A percentile compares a stretch with the other conserved stretches of the same genome.
These are phyloP conservation scores for Listrodromus nycthemerus DNA, from an alignment of 2,888 invertebrate genomes.

Conservation along the genomic window DNA sequence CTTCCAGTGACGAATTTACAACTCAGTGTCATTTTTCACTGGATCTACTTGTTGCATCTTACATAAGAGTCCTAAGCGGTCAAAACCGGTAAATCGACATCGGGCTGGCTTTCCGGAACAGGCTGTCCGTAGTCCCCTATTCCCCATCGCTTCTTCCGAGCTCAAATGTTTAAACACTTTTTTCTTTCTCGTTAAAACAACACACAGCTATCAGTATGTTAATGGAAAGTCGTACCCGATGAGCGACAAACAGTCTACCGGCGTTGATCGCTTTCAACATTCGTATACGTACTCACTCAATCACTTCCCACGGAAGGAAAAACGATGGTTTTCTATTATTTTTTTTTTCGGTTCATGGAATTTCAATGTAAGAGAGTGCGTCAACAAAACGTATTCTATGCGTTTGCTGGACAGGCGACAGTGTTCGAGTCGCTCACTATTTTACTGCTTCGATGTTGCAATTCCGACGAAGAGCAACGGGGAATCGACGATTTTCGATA, in stretches of 20 bases:
- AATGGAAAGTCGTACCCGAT: slow-evolving; percentile 2
- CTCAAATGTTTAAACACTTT: slow-evolving; percentile 21
- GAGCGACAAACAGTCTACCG: neutral
- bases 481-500: neutral
- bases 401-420: slow-evolving; percentile 11
- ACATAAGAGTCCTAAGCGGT: slow-evolving; percentile 41
- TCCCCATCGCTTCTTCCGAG: neutral
- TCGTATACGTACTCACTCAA: neutral
- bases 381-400: slow-evolving; percentile 30
- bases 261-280: neutral
- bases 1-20: neutral
- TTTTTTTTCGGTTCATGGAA: neutral
- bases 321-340: neutral
- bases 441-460: slow-evolving; percentile 48
- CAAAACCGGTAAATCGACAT: slow-evolving; percentile 69
- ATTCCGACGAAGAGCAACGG: slow-evolving; percentile 45
- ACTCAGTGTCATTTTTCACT: neutral
- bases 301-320: neutral
- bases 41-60: slow-evolving; percentile 34
- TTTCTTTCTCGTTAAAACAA: slow-evolving; percentile 17
- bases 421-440: slow-evolving; percentile 42
- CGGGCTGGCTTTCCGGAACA: slow-evolving; percentile 56
- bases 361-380: slow-evolving; percentile 9
- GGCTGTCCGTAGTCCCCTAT: slow-evolving; percentile 26
- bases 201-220: neutral